Evolutionary conservation across 1,140 invertebrate species (phyloP), one percentile per base, ranked within the genome.

Genomic region (Calliopsis andreniformis): DNA sequence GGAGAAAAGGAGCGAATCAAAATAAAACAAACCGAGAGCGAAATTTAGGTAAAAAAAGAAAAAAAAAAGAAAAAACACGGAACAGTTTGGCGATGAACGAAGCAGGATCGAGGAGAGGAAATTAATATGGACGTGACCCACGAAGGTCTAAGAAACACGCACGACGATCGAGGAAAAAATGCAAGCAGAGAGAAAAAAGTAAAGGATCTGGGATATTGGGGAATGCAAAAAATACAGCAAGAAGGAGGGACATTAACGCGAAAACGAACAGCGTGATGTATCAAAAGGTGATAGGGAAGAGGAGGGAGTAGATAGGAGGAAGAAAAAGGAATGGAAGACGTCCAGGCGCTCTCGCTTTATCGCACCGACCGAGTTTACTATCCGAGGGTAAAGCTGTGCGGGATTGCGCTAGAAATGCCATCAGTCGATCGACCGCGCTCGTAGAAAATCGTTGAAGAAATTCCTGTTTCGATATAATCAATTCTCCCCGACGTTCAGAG

Each of bases 291-390:
- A 51, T 51, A 51, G 47, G 47, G 20, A n/a, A 47, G 8, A 47
- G 3, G 14, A 20, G 47, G 20, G 47, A 23, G 10, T 1, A 51
- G 47, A 51, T 23, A 51, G 8, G 43, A n/a, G 43, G 47, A 51
- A 51, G 47, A 51, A 51, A 51, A 51, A 51, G n/a, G 5, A 18
- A n/a, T 23, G 5, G 47, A 51, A 51, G 47, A 23, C 47, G 20
- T 10, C n/a, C n/a, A 18, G 45, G 47, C 2, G 20, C n/a, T 20
- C 23, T 8, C 20, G 47, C 5, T 51, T 51, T 51, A 51, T 51
- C 47, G 20, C n/a, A 25, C 20, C 47, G 47, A 51, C 47, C 47
- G 47, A 51, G 47, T 51, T 51, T 51, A 51, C 20, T 51, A 51
- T 51, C 47, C n/a, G 47, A 51, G 20, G 47, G 47, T 23, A 51